Base-by-base conservation (phyloP, 2,113 vertebrate species). In the Heteronetta atricapilla region DNA sequence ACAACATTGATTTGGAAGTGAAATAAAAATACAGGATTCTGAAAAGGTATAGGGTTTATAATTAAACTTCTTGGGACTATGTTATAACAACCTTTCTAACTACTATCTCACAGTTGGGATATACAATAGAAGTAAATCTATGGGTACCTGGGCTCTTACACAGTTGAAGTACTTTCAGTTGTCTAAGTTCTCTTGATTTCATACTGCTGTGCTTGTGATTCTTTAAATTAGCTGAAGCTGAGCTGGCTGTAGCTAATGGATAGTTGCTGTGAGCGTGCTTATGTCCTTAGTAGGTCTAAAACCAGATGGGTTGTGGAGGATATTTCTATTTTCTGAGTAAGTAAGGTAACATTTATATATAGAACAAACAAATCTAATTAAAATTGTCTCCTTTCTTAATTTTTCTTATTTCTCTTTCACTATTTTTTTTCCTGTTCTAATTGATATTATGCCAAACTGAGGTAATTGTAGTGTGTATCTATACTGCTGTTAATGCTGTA, bases 141-240 rank as follows among this genome's bases (percentile, higher is more conserved):
- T 68, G 18, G 28, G 33, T 52, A 84, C 48, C 70, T n/a, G 8
- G 78, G 23, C 64, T 93, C 52, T 62, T 38, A 81, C 23, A 59
- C 68, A 68, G 88, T 33, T 81, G 15, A 93, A 91, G 53, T 22
- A 44, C 76, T 64, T 91, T 81, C 56, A 86, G 85, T 46, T 94
- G 82, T 82, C 80, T 36, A 68, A 74, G 72, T 90, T 94, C 38
- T 34, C 82, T 56, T 94, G 90, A 91, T 88, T 93, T 86, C 48
- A 26, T 68, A 67, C 90, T 90, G 93, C 91, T 95, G 94, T 86
- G 85, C 62, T 91, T 90, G 92, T 93, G 90, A 96, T 83, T 84
- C 82, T 94, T 88, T 70, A 84, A 90, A 96, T 95, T 44, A 93
- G 88, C 82, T 70, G 56, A 93, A 96, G 92, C 92, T 90, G 90